phyloP scores from a whole-genome alignment of 1,140 invertebrate species.

The Portunus trituberculatus region DNA sequence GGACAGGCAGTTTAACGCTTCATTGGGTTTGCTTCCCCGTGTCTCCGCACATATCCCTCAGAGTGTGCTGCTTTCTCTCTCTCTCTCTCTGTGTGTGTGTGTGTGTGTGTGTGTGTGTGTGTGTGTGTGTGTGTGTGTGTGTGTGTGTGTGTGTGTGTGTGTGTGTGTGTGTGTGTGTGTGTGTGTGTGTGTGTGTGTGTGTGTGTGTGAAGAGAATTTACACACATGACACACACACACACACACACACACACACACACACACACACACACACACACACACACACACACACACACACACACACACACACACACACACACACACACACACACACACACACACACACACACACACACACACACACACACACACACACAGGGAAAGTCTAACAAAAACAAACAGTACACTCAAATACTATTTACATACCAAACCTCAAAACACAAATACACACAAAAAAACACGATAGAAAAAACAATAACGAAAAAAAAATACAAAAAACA shows the following conservation, averaged over 20 bases:
- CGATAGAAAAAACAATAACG: too few relatives aligned
- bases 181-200: not conserved
- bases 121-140: constrained; percentile 30
- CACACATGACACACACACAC: not conserved
- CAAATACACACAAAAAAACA: too few relatives aligned
- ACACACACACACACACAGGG: too few relatives aligned
- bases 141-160: constrained; percentile 17
- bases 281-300: too few relatives aligned
- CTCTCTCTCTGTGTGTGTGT: not conserved
- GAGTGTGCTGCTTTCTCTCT: not conserved
- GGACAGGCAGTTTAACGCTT: constrained; percentile 11
- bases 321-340: not conserved
- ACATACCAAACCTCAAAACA: too few relatives aligned
- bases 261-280: not conserved
- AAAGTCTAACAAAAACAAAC: too few relatives aligned
- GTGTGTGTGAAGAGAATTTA: not conserved
- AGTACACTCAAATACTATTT: too few relatives aligned
- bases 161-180: not conserved
- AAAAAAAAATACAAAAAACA: too few relatives aligned
- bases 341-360: not conserved
- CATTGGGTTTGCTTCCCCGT: not conserved
- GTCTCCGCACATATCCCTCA: not conserved
- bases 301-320: not conserved
- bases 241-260: not conserved
- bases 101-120: constrained; percentile 41